These are phyloP conservation scores for Merops nubicus DNA, from an alignment of 2,113 vertebrate genomes.

Conservation along the genomic window DNA sequence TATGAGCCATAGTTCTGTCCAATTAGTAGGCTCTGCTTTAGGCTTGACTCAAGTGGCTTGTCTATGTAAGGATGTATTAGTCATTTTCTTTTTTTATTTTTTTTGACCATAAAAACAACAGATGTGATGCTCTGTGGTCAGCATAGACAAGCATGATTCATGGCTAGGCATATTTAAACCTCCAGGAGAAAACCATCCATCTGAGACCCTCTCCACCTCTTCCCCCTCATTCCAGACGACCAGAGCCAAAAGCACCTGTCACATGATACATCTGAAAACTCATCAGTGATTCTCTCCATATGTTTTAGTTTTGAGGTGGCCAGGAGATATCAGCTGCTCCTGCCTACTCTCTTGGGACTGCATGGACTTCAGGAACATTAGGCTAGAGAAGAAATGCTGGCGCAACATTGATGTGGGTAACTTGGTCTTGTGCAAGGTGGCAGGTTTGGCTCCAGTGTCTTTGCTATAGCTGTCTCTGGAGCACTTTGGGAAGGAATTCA, in stretches of 20 bases:
- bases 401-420: neutral
- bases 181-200: conserved; percentile 18
- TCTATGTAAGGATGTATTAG: conserved; percentile 50
- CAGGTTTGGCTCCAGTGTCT: neutral
- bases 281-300: conserved; percentile 21
- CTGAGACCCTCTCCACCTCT: conserved; percentile 45
- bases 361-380: neutral
- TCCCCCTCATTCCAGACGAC: conserved; percentile 30
- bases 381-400: neutral
- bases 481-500: neutral
- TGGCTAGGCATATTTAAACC: conserved; percentile 17
- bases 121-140: conserved; percentile 62
- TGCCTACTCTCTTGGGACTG: conserved; percentile 1
- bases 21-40: conserved; percentile 7
- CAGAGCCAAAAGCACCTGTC: conserved; percentile 32
- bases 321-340: conserved; percentile 27
- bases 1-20: conserved; percentile 26
- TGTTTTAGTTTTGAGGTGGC: conserved; percentile 27
- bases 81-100: conserved; percentile 37
- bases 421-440: neutral
- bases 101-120: conserved; percentile 58
- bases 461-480: neutral
- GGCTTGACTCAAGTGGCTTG: conserved; percentile 27
- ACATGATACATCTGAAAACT: conserved; percentile 11
- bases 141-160: conserved; percentile 55